Base-by-base conservation (phyloP, 2,888 invertebrate genomes). In the Gisinianus flammeolus region DNA sequence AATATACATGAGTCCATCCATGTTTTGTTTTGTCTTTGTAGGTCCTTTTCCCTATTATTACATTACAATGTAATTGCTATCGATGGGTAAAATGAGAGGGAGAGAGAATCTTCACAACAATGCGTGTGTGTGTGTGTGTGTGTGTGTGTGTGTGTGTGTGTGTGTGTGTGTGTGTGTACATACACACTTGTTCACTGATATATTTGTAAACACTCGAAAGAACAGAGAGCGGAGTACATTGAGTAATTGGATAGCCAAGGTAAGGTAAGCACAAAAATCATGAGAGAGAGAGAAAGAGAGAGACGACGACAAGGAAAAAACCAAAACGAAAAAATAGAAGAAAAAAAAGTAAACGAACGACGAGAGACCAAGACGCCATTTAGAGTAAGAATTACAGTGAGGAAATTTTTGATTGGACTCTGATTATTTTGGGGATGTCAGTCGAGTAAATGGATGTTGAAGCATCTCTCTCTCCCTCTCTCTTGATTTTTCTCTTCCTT, bases 341-440 rank as follows among this genome's bases (percentile, higher is more conserved):
- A n/a, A 58, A n/a, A 64, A 64, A 70, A 24, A 52, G 52, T 44
- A 28, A 26, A 54, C 52, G 28, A 70, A 70, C 19, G 19, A 54
- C 52, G 28, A 70, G 54, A 52, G 70, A 70, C 70, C n/a, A n/a
- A 44, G 44, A 44, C 54, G 70, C 66, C 74, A 74, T 66, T 66
- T 74, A 74, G 33, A 66, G 66, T 22, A 35, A 56, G 73, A 73
- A 73, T 73, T 74, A 74, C 66, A 64, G 64, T 33, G 28, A 74
- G 35, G 44, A 74, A 31, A 52, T 64, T 77, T 82, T 82, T 82
- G 79, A 80, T 81, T 81, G 78, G 78, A 77, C 76, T 79, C 76
- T 80, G 80, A 82, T 82, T 82, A 82, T 80, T 81, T 77, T 24
- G 77, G 76, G 71, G 80, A 81, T 81, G 80, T 81, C 81, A 81